Conservation (phyloP, 2,888 invertebrate species). For the Microctonus hyperodae region DNA sequence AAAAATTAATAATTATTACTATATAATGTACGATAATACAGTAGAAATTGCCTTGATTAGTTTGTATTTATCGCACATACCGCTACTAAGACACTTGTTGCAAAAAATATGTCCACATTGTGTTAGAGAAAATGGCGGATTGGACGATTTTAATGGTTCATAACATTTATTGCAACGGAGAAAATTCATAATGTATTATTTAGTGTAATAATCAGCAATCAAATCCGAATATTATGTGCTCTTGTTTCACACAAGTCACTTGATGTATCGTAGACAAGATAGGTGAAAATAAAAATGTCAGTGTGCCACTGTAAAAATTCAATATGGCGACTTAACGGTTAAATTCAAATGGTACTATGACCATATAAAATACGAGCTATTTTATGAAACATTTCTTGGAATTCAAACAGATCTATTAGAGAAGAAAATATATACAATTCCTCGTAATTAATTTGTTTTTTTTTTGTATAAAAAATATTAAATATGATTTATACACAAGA, state of each 20-base stretch:
- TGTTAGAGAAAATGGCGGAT: constrained; percentile 38
- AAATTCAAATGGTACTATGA: background rate
- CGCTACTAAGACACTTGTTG: constrained; percentile 28
- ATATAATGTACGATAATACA: background rate
- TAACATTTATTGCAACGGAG: constrained; percentile 43
- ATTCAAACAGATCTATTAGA: too few relatives aligned
- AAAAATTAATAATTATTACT: background rate
- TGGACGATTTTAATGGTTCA: constrained; percentile 20
- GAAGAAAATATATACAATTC: background rate
- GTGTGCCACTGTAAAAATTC: too few relatives aligned
- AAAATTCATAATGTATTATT: constrained; percentile 30
- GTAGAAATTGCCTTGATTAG: background rate
- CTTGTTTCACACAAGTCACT: background rate
- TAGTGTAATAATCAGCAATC: background rate
- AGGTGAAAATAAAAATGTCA: background rate
- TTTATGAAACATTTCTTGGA: too few relatives aligned
- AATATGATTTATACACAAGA: too few relatives aligned
- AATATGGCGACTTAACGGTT: background rate
- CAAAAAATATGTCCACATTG: constrained; percentile 44
- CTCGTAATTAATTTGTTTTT: background rate
- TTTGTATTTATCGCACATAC: background rate
- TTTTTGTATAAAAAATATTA: too few relatives aligned
- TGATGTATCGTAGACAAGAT: background rate
- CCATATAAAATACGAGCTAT: too few relatives aligned
- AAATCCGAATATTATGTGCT: background rate